These are phyloP conservation scores for Halocynthia roretzi DNA, from an alignment of 23 tunicate genomes.

Conservation along the genomic window DNA sequence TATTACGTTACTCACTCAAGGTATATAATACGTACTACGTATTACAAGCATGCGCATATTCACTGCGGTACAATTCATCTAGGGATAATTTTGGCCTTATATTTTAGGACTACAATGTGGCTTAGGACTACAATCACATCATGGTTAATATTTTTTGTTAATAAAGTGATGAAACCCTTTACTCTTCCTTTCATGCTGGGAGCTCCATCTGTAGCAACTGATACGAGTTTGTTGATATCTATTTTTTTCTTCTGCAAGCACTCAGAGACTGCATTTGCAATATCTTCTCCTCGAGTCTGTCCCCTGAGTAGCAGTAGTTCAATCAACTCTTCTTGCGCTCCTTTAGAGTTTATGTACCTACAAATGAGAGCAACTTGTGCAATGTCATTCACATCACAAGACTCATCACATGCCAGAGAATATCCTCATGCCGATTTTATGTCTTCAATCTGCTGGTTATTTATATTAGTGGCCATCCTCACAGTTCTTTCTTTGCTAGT, in stretches of 20 bases:
- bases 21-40: no score
- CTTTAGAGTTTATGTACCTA: slow-evolving; percentile 35
- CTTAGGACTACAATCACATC: no score
- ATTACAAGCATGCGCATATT: no score
- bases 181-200: slow-evolving; percentile 31
- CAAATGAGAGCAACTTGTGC: slow-evolving; percentile 34
- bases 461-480: slow-evolving; percentile 37
- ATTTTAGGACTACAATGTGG: no score
- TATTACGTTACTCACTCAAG: no score
- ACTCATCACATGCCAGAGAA: slow-evolving; percentile 46
- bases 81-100: no score
- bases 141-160: no score
- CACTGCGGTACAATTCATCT: no score
- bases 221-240: slow-evolving; percentile 33
- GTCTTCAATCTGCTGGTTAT: slow-evolving; percentile 31
- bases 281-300: slow-evolving; percentile 35
- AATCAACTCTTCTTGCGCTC: slow-evolving; percentile 28
- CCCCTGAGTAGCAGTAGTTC: slow-evolving; percentile 25
- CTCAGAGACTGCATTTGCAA: slow-evolving; percentile 33
- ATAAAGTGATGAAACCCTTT: slow-evolving; percentile 31
- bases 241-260: slow-evolving; percentile 23
- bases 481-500: slow-evolving; percentile 25
- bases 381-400: slow-evolving; percentile 29
- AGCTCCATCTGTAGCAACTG: slow-evolving; percentile 48
- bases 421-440: slow-evolving; percentile 35